Conservation (phyloP, 2,888 invertebrate species). For the Axea sp. region DNA sequence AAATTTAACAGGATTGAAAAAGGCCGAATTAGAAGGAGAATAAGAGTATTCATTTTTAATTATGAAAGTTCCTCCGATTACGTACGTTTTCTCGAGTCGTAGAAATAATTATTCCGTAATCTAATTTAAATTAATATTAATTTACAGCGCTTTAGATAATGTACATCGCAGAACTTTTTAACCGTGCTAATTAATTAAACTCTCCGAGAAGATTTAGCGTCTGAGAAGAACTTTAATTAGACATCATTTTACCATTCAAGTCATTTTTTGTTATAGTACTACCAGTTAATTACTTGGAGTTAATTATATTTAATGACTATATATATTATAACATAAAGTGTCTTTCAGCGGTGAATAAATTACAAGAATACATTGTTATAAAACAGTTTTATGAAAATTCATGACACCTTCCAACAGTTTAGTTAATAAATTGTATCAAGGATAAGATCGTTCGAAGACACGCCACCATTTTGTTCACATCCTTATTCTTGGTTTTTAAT, state of each 20-base stretch:
- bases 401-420: conserved; percentile 27
- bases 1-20: too few relatives aligned
- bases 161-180: too few relatives aligned
- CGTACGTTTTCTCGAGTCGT: too few relatives aligned
- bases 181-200: conserved; percentile 19
- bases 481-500: conserved; percentile 6
- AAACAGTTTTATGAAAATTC: conserved; percentile 31
- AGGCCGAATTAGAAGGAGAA: too few relatives aligned
- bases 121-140: too few relatives aligned
- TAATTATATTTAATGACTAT: conserved; percentile 19
- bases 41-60: too few relatives aligned
- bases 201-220: conserved; percentile 1
- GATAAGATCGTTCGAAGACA: conserved; percentile 18
- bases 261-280: neutral
- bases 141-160: too few relatives aligned
- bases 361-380: conserved; percentile 4
- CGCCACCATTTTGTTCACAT: conserved; percentile 9
- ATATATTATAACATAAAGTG: conserved; percentile 29
- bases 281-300: conserved; percentile 14
- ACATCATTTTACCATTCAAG: conserved; percentile 15
- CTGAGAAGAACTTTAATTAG: conserved; percentile 21
- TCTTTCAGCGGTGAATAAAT: conserved; percentile 24
- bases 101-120: neutral
- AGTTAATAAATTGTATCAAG: conserved; percentile 22
- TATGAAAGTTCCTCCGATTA: too few relatives aligned